A percentile compares a stretch with the other conserved stretches of the same genome.
These are phyloP conservation scores for Paedocypris micromegethes DNA, from an alignment of 2,797 vertebrate genomes.

Conservation along the genomic window DNA sequence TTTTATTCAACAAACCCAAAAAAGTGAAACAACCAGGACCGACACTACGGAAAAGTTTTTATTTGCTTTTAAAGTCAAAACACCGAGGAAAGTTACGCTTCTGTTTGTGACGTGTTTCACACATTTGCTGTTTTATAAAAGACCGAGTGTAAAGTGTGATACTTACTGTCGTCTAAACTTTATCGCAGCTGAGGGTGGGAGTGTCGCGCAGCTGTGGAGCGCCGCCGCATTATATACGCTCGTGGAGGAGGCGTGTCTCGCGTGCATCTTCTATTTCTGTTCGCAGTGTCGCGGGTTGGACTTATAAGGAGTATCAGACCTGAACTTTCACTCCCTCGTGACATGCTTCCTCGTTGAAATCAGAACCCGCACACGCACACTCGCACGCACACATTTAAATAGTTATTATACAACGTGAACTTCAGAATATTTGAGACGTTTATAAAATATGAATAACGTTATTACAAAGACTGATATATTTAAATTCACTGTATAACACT, in stretches of 20 bases:
- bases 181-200: constrained; percentile 59
- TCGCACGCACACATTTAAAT: too few species aligned
- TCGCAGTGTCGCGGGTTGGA: constrained; percentile 41
- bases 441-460: too few species aligned
- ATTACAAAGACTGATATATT: too few species aligned
- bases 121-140: constrained; percentile 66
- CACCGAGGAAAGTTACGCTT: constrained; percentile 62
- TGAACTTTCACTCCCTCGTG: too few species aligned
- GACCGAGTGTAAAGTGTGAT: constrained; percentile 69
- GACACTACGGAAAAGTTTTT: constrained; percentile 38
- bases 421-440: too few species aligned
- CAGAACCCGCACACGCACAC: neutral
- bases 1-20: constrained; percentile 51
- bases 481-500: too few species aligned
- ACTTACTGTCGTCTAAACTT: constrained; percentile 76
- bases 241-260: constrained; percentile 58
- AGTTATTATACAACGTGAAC: too few species aligned
- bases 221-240: constrained; percentile 56
- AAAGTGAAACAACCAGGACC: constrained; percentile 61
- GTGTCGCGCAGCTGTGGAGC: constrained; percentile 70
- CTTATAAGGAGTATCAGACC: neutral
- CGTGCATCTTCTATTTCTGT: constrained; percentile 24
- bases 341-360: neutral
- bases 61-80: constrained; percentile 63
- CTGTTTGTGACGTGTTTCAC: constrained; percentile 72